A percentile compares a stretch with the other conserved stretches of the same genome.
These are phyloP conservation scores for Sinocyclocheilus rhinocerous DNA, from an alignment of 2,113 vertebrate genomes.

Conservation along the genomic window DNA sequence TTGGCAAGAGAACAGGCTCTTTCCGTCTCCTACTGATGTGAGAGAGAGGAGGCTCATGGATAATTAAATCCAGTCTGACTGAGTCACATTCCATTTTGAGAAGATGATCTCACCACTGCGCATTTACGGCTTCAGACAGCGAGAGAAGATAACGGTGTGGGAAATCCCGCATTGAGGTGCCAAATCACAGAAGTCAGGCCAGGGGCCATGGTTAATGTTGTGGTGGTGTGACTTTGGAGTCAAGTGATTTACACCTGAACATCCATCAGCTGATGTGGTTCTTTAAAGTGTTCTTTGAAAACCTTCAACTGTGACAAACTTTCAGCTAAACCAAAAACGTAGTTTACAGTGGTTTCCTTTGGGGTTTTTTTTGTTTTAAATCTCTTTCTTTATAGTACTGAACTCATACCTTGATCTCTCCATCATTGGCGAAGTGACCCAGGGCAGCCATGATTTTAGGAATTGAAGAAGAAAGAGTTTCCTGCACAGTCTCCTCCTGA, in stretches of 20 bases:
- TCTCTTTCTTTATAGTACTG: neutral
- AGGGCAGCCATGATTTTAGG: constrained; percentile 94
- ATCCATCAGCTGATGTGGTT: neutral
- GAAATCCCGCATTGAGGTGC: constrained; percentile 16
- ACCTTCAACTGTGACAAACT: neutral
- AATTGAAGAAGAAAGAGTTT: constrained; percentile 88
- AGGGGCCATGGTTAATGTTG: neutral
- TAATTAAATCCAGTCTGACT: constrained; percentile 54
- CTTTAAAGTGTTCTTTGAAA: neutral
- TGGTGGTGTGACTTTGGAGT: too few relatives aligned
- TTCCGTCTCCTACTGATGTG: neutral
- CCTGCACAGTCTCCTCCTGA: constrained; percentile 91
- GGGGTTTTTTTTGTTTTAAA: neutral
- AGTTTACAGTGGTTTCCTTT: neutral
- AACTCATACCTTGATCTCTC: constrained; percentile 90
- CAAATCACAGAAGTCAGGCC: neutral
- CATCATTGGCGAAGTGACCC: constrained; percentile 94
- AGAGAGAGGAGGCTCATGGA: constrained; percentile 41
- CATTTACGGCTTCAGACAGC: neutral
- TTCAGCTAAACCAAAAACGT: neutral
- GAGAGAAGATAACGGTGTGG: neutral
- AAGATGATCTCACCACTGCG: constrained; percentile 51
- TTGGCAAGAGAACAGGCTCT: neutral
- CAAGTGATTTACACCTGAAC: neutral
- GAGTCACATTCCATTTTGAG: constrained; percentile 57